These are phyloP conservation scores for Amphiura filiformis DNA, from an alignment of 35 echinoderm and acorn worm genomes.

Conservation along the genomic window DNA sequence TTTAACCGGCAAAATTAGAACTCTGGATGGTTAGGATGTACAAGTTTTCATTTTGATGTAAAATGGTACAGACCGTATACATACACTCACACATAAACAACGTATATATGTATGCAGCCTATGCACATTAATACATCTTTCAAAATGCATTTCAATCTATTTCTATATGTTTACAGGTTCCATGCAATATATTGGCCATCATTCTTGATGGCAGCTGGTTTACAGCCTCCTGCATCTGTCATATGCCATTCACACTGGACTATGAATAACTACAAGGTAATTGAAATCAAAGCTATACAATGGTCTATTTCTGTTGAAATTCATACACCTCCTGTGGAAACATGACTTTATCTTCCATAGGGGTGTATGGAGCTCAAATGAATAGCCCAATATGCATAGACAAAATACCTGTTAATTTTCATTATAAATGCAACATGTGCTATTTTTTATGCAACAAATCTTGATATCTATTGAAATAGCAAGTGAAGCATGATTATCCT, in stretches of 20 bases:
- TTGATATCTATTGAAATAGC: no score
- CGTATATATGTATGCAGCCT: not conserved
- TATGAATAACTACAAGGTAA: constrained; percentile 78
- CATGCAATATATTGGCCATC: constrained; percentile 98
- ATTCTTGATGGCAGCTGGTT: constrained; percentile 89
- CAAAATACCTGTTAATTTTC: no score
- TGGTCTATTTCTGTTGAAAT: no score
- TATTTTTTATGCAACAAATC: no score
- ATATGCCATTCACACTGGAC: constrained; percentile 99
- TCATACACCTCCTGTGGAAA: no score
- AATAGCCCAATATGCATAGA: no score
- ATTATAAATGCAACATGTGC: no score
- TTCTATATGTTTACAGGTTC: constrained; percentile 50
- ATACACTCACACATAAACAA: not conserved
- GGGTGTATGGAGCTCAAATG: no score
- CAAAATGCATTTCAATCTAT: not conserved
- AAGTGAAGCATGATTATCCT: no score
- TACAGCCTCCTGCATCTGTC: constrained; percentile 60
- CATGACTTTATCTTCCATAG: no score
- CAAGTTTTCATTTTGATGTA: not conserved
- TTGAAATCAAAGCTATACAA: no score
- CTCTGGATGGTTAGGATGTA: not conserved
- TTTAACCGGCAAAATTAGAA: no score
- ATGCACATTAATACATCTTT: not conserved
- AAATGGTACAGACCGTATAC: not conserved